Evolutionary conservation across 2,888 invertebrate genomes (phyloP), one percentile per base, ranked within the genome.

Genomic region (Brachypalpus laphriformis): DNA sequence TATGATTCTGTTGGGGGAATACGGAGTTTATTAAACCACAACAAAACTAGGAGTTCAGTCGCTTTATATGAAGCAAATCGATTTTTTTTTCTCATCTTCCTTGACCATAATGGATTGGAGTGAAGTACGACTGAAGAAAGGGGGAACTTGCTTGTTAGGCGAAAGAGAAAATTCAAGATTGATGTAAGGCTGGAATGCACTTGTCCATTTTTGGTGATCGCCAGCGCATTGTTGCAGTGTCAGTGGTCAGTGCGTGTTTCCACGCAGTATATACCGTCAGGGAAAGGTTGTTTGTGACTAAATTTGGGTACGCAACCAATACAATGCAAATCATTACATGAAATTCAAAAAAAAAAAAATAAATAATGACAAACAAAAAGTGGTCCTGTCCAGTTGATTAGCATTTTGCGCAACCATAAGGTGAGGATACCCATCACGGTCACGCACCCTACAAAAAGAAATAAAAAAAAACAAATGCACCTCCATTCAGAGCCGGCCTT

Each of bases 111-210:
- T 54, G 49, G 72, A 68, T 45, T 63, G 65, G 59, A 63, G 42
- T 42, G 20, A 71, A n/a, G n/a, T n/a, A n/a, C n/a, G n/a, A n/a
- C 16, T n/a, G 56, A 68, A 47, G 56, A 61, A 74, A 61, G 77
- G 56, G 51, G 45, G 45, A 74, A 76, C 34, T 47, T 51, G 56
- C 54, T 78, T 40, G 85, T 81, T 85, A 71, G 76, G 81, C 28
- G 56, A 85, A 85, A 76, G 76, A 85, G 81, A 85, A 85, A 85
- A 85, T 85, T 76, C 71, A 81, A 81, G 81, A 85, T 81, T 80
- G 85, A 85, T 85, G 81, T 75, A 85, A 76, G 81, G 20, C 45
- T 59, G 78, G 63, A 83, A 80, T 85, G 75, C 59, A 71, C 81
- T 81, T 81, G 85, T 57, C 83, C 85, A 66, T 76, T 85, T 85